These are phyloP conservation scores for Coenobita brevimanus DNA, from an alignment of 1,140 invertebrate genomes.

Conservation along the genomic window DNA sequence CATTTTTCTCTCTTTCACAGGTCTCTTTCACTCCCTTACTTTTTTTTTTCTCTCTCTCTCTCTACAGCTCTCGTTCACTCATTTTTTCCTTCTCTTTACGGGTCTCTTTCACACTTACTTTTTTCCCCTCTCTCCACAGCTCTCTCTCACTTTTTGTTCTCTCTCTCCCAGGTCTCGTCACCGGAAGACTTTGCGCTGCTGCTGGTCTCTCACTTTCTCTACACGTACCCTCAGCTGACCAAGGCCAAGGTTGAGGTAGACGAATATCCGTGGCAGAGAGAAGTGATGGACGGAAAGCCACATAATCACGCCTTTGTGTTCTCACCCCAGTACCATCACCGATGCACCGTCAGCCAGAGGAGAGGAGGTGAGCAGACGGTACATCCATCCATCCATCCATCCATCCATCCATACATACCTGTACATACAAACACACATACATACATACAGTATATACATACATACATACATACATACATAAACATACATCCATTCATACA, in stretches of 20 bases:
- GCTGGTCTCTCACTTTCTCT: slow-evolving; percentile 82
- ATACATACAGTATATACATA: too few relatives aligned
- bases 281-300: slow-evolving; percentile 76
- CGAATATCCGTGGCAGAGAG: slow-evolving; percentile 83
- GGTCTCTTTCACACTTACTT: background rate
- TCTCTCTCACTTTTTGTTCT: background rate
- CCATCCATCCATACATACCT: too few relatives aligned
- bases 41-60: background rate
- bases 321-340: slow-evolving; percentile 78
- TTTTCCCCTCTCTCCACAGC: background rate
- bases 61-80: background rate
- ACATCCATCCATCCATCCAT: too few relatives aligned
- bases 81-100: background rate
- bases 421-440: too few relatives aligned
- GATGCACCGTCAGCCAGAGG: slow-evolving; percentile 79
- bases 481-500: too few relatives aligned
- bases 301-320: slow-evolving; percentile 86
- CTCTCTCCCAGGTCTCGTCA: slow-evolving; percentile 76
- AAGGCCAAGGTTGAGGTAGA: slow-evolving; percentile 81
- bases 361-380: slow-evolving; percentile 81
- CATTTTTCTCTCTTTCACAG: too few relatives aligned
- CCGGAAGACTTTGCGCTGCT: slow-evolving; percentile 79
- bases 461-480: too few relatives aligned
- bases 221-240: slow-evolving; percentile 81
- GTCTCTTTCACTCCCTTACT: too few relatives aligned